phyloP scores from a whole-genome alignment of 2,888 invertebrate species.

The Leuctra nigra region DNA sequence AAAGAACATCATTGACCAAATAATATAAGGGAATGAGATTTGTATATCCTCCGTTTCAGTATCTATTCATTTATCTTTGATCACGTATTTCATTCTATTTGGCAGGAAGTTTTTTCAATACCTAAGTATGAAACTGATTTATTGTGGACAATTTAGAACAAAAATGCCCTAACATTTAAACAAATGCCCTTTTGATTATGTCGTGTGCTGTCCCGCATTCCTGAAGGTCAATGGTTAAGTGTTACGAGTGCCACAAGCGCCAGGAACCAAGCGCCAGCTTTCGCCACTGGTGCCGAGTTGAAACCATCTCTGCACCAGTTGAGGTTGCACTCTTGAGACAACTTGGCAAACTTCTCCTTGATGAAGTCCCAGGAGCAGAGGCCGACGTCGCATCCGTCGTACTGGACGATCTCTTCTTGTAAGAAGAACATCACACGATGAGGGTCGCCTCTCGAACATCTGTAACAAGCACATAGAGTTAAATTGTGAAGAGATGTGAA shows the following conservation, averaged over 20 bases:
- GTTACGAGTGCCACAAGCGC: background rate
- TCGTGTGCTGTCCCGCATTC: too few species aligned
- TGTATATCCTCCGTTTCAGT: too few species aligned
- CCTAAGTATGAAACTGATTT: too few species aligned
- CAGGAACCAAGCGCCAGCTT: background rate
- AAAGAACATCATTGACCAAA: too few species aligned
- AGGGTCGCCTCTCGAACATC: slow-evolving; percentile 37
- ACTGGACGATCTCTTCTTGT: slow-evolving; percentile 60
- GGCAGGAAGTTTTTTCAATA: too few species aligned
- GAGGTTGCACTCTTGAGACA: slow-evolving; percentile 49
- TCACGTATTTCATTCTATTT: too few species aligned
- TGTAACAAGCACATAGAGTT: slow-evolving; percentile 26
- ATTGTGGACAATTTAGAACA: too few species aligned
- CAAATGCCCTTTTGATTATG: too few species aligned
- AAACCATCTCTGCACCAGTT: slow-evolving; percentile 46
- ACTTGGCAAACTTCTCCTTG: slow-evolving; percentile 49
- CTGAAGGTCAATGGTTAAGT: background rate
- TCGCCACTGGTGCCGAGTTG: background rate
- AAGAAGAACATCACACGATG: slow-evolving; percentile 61
- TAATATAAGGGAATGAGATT: too few species aligned
- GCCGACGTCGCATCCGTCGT: slow-evolving; percentile 66
- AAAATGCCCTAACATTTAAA: too few species aligned
- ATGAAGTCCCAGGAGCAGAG: slow-evolving; percentile 70
- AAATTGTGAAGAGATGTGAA: background rate
- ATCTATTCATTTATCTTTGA: too few species aligned